phyloP scores from a whole-genome alignment of 1,140 invertebrate genomes.

The Metaphire vulgaris region DNA sequence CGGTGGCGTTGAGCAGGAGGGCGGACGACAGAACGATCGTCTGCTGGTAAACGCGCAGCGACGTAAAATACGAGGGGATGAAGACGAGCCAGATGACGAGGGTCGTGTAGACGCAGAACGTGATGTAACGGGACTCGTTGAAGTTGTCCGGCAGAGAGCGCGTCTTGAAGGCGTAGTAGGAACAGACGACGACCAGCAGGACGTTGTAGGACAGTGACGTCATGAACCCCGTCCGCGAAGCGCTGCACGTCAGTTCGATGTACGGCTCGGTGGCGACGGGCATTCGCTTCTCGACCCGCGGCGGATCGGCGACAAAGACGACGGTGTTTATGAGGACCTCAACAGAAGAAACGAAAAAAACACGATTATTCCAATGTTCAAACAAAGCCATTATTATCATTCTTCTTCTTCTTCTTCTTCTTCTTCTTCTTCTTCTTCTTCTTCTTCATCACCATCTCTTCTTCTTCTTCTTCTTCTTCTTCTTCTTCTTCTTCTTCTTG shows the following conservation, averaged over 20 bases:
- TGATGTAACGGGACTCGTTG: slow-evolving; percentile 44
- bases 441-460: too few species aligned
- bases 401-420: too few species aligned
- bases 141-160: slow-evolving; percentile 44
- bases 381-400: too few species aligned
- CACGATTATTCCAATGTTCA: too few species aligned
- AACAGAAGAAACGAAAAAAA: too few species aligned
- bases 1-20: slow-evolving; percentile 35
- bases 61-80: slow-evolving; percentile 38
- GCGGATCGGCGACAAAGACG: too few species aligned
- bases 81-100: slow-evolving; percentile 42
- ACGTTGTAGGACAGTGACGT: slow-evolving; percentile 70
- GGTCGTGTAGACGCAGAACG: slow-evolving; percentile 43
- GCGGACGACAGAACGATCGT: slow-evolving; percentile 31
- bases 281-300: too few species aligned
- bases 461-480: too few species aligned
- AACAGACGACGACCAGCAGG: slow-evolving; percentile 75
- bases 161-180: slow-evolving; percentile 73
- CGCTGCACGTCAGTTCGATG: slow-evolving; percentile 20
- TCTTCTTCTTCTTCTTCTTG: too few species aligned
- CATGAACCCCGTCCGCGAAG: slow-evolving; percentile 14
- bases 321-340: too few species aligned
- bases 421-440: too few species aligned
- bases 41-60: slow-evolving; percentile 31
- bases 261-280: too few species aligned